These are phyloP conservation scores for Streptopelia turtur DNA, from an alignment of 2,797 vertebrate genomes.

Conservation along the genomic window DNA sequence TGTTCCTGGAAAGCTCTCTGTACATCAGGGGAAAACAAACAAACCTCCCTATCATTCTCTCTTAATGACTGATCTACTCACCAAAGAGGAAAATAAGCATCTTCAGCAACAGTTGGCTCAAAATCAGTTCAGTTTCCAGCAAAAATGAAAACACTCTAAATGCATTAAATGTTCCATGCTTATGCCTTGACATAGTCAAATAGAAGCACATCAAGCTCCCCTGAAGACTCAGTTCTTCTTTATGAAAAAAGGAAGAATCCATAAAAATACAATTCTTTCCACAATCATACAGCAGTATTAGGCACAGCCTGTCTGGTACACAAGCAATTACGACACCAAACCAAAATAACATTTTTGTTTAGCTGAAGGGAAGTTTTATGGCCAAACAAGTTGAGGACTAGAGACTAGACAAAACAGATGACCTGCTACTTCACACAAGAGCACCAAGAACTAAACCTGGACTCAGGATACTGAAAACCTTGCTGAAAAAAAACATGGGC, in stretches of 20 bases:
- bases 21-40: conserved; percentile 28
- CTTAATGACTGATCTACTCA: not conserved
- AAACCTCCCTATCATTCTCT: not conserved
- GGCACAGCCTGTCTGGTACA: not conserved
- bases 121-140: not conserved
- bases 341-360: not conserved
- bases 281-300: not conserved
- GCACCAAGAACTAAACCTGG: not conserved
- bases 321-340: not conserved
- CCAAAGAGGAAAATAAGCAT: conserved; percentile 35
- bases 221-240: not conserved
- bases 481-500: not conserved
- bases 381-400: not conserved
- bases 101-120: not conserved
- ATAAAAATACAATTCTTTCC: not conserved
- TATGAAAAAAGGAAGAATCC: not conserved
- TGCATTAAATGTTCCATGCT: not conserved
- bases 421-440: not conserved
- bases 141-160: conserved; percentile 17
- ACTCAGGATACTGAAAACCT: not conserved
- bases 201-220: not conserved
- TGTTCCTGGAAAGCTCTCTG: conserved; percentile 38
- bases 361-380: not conserved
- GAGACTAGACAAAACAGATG: not conserved
- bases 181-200: not conserved